Base-by-base conservation (phyloP, 2,797 vertebrate genomes). In the Periophthalmus magnuspinnatus region DNA sequence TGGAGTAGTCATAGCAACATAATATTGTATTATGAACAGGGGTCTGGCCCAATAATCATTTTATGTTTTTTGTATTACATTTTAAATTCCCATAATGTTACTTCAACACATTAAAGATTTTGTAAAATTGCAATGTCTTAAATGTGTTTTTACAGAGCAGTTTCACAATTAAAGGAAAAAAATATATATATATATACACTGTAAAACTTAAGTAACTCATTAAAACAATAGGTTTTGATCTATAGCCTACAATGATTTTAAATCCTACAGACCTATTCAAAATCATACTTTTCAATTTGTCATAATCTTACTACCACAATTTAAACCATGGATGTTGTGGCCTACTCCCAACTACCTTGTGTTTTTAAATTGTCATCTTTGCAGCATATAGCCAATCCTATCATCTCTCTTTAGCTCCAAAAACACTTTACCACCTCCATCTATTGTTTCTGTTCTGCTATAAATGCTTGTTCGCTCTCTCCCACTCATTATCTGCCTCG, bases 401-500 rank as follows among this genome's bases (percentile, higher is more conserved):
- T 79, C 76, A 77, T 84, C 68, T 63, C 55, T 62, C 73, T 76
- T 82, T 74, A 80, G 72, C 77, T 76, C 34, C 76, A 84, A 84
- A 85, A 84, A 82, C 79, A 81, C 68, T 54, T 85, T 73, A 80
- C 82, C 79, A 78, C 80, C 78, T 78, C 79, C 52, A 52, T 67
- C 71, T 71, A 47, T 74, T 78, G 59, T 80, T 73, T 69, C 71
- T 80, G 34, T 34, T 68, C 65, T 45, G 47, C 81, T 84, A 73
- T 78, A 86, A 87, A 87, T 76, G 76, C 73, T 78, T 82, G 68
- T 74, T 84, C 71, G 71, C 69, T 75, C 75, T 79, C 83, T 80
- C 88, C 87, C 86, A 90, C 88, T 89, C 84, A 78, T 81, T 88
- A 87, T 84, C 73, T 82, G 76, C 68, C 80, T 75, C 45, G 52